A percentile compares a stretch with the other conserved stretches of the same genome.
phyloP scores from a whole-genome alignment of 2,113 vertebrate species.

The Anthoscopus minutus region DNA sequence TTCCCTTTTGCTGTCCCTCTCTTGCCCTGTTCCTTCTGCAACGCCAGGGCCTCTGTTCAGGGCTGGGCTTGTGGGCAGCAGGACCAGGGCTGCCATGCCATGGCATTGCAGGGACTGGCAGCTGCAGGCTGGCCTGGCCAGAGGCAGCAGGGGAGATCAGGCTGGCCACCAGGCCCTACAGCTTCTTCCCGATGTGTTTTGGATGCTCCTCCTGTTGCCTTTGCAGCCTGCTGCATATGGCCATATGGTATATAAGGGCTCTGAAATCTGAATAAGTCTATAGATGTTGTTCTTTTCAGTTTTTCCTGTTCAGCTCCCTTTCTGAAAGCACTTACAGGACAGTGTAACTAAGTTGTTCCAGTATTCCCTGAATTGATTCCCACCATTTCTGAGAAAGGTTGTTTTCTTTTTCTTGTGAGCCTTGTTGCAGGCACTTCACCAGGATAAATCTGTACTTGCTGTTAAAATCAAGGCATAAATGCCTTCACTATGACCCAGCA shows the following conservation, averaged over 20 bases:
- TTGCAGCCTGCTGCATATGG: neutral
- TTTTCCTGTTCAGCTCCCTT: neutral
- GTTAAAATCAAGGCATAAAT: neutral
- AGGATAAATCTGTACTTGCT: neutral
- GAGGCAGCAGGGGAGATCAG: neutral
- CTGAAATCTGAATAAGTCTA: neutral
- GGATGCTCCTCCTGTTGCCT: neutral
- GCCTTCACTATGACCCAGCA: neutral
- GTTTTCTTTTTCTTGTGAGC: neutral
- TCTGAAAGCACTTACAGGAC: neutral
- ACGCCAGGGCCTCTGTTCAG: fast-evolving
- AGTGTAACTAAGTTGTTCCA: neutral
- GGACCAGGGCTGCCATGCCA: fast-evolving
- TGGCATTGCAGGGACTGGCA: neutral
- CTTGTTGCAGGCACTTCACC: fast-evolving
- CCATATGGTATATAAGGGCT: neutral
- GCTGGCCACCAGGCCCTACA: neutral
- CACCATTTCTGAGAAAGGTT: neutral
- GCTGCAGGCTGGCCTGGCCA: neutral
- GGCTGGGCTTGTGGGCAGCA: neutral
- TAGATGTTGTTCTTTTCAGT: neutral
- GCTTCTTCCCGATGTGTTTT: neutral
- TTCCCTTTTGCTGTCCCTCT: neutral
- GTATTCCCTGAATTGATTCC: neutral
- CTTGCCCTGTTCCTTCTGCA: fast-evolving